Evolutionary conservation across 2,113 vertebrate species (phyloP), one percentile per base, ranked within the genome.

Genomic region (Craseonycteris thonglongyai): DNA sequence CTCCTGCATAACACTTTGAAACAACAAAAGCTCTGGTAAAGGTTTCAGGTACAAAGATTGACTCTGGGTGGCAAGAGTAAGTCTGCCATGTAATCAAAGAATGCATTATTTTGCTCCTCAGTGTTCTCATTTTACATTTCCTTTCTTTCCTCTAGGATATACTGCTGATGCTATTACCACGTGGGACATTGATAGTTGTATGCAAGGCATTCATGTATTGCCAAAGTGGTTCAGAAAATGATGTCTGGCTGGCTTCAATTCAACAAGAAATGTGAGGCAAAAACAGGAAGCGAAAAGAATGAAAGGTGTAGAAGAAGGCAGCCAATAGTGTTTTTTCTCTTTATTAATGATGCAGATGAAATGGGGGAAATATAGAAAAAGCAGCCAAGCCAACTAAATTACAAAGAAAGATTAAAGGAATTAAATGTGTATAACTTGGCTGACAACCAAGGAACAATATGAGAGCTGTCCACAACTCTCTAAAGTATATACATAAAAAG

Each of bases 361-460:
- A 96, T 38, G n/a, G 49, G 49, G 49, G 13, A 26, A 68, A 87
- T 69, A 69, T 87, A 45, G 56, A 78, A 87, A 92, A 94, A 85
- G 47, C 75, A 96, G 87, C 87, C 83, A 92, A 97, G 35, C 76
- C 13, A 45, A 96, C 47, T 92, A 87, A 96, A 96, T 95, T 95
- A 93, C 88, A 97, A 95, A 88, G 87, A 89, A 97, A 96, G 88
- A 96, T 91, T 91, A 96, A 94, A 97, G 80, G 72, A 91, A 81
- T 93, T 97, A 90, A 96, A 95, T 95, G 93, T 92, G 75, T 93
- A 69, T 85, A 95, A 94, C 75, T 93, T 96, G 92, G 96, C 96
- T 95, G 87, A 93, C 87, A 95, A 96, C 90, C 94, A 97, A 97
- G 56, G 61, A 93, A 93, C 75, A 97, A 96, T 93, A 97, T 93